Percentiles rank a stretch among this genome's conserved stretches.
Evolutionary conservation across 2,113 vertebrate species (phyloP).

Genomic region (Cariama cristata): DNA sequence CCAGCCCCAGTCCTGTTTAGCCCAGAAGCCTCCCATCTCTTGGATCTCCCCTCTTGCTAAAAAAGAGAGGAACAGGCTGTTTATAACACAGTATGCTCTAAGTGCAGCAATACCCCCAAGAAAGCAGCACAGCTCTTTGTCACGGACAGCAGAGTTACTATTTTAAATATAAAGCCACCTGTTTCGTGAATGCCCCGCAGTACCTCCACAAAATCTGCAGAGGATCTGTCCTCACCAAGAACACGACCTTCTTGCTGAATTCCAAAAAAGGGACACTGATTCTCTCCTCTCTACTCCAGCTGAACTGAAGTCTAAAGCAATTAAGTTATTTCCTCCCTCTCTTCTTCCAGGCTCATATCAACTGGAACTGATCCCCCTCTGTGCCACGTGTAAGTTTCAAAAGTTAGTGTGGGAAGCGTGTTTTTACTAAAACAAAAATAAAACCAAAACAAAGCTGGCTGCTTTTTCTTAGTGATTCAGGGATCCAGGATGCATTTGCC

Average conservation of each 20-base stretch:
- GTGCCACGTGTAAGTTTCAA: conserved; percentile 67
- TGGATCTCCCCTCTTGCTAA: background rate
- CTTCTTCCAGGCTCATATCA: conserved; percentile 62
- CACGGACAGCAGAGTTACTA: background rate
- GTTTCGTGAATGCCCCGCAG: background rate
- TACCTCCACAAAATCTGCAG: conserved; percentile 41
- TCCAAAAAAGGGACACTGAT: background rate
- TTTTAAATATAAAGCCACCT: conserved; percentile 20
- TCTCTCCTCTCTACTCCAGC: conserved; percentile 22
- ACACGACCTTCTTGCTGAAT: background rate
- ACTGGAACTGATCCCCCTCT: conserved; percentile 68
- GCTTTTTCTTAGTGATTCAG: conserved; percentile 26
- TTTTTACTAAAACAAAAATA: conserved; percentile 41
- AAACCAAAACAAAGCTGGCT: conserved; percentile 27
- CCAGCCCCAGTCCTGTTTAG: background rate
- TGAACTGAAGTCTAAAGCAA: conserved; percentile 47
- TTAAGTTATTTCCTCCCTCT: conserved; percentile 64
- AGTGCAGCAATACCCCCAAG: background rate
- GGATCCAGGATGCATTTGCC: background rate
- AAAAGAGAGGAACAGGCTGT: background rate
- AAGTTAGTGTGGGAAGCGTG: conserved; percentile 25
- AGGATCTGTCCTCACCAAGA: conserved; percentile 17
- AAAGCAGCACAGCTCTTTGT: background rate
- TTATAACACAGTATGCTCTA: background rate
- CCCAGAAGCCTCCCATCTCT: background rate